Percentiles rank a stretch among this genome's conserved stretches.
Evolutionary conservation across 2,888 invertebrate species (phyloP).

Genomic region (Theristus sp.): DNA sequence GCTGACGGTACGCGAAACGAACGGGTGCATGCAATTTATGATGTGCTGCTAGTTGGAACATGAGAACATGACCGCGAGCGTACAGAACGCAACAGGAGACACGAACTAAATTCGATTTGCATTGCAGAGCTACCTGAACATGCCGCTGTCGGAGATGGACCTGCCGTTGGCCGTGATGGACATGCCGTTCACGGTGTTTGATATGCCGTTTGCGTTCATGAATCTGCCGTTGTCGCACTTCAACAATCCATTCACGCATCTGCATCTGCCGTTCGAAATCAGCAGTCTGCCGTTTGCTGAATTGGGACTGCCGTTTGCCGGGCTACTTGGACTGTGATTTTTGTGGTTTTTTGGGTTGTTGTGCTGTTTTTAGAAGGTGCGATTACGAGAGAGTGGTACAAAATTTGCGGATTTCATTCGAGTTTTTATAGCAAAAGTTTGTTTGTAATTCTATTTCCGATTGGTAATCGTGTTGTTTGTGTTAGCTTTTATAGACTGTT

Average conservation of each 20-base stretch:
- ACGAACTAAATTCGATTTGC: no score
- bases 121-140: constrained; percentile 6
- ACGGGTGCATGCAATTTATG: no score
- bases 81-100: no score
- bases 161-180: constrained; percentile 7
- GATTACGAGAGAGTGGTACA: no score
- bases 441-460: no score
- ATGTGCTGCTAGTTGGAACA: no score
- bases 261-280: constrained; percentile 8
- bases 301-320: constrained; percentile 4
- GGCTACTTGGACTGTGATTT: neutral
- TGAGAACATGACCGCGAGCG: no score
- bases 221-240: constrained; percentile 7
- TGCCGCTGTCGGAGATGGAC: constrained; percentile 7
- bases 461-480: no score
- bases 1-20: neutral
- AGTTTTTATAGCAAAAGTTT: no score
- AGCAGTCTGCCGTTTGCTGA: constrained; percentile 3
- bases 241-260: constrained; percentile 7
- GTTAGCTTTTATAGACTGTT: no score
- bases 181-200: constrained; percentile 7
- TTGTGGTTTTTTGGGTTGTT: neutral
- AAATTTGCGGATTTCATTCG: no score
- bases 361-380: no score
- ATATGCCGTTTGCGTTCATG: constrained; percentile 7